Evolutionary conservation across 2,888 invertebrate genomes (phyloP).

Genomic region (Brachypalpus laphriformis): DNA sequence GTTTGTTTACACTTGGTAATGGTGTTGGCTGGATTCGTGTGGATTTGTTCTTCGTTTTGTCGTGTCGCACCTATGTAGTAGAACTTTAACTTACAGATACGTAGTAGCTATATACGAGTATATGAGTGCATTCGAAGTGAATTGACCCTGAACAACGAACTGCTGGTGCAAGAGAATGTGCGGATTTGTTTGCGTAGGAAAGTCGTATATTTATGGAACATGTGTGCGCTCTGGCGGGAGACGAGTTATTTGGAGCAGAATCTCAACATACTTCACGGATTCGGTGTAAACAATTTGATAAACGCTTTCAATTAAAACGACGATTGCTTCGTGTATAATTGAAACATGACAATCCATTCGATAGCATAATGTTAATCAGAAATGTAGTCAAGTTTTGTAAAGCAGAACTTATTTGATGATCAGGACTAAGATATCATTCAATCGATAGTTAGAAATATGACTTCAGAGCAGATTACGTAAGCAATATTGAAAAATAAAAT

Average conservation of each 20-base stretch:
- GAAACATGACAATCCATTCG: not conserved
- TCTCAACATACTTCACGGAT: not conserved
- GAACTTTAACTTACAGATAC: not conserved
- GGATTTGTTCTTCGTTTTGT: not conserved
- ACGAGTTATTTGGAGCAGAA: slow-evolving; percentile 1
- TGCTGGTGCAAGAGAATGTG: not conserved
- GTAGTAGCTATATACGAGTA: not conserved
- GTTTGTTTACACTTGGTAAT: slow-evolving; percentile 44
- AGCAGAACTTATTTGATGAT: not conserved
- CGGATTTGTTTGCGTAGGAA: slow-evolving; percentile 5
- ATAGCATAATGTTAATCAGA: not conserved
- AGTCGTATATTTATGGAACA: slow-evolving; percentile 32
- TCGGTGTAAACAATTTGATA: slow-evolving; percentile 22
- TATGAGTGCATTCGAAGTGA: not conserved
- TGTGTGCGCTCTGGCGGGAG: not conserved
- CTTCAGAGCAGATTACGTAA: no score
- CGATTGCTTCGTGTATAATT: not conserved
- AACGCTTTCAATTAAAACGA: slow-evolving; percentile 7
- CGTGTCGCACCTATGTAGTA: slow-evolving; percentile 16
- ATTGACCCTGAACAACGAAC: slow-evolving; percentile 50
- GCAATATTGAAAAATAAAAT: no score
- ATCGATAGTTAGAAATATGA: no score
- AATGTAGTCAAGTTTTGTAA: no score
- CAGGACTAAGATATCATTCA: not conserved
- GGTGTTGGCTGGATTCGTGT: slow-evolving; percentile 30